Evolutionary conservation across 1,140 invertebrate genomes (phyloP), one percentile per base, ranked within the genome.

Genomic region (Probaryconus sp.): DNA sequence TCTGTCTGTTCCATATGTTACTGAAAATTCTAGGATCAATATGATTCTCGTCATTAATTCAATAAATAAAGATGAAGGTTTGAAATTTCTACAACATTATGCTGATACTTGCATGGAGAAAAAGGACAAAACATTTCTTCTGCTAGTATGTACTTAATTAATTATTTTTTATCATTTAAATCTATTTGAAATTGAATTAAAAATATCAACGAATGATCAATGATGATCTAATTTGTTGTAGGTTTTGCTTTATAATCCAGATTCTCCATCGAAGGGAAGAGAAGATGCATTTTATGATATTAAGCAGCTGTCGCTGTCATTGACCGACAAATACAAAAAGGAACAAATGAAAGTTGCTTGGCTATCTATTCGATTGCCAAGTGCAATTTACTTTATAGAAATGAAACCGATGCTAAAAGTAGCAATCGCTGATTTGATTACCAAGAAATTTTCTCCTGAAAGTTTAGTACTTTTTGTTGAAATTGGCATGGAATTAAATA

Each of bases 1-100:
- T 30, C 89, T 97, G 5, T 91, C 94, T 2, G 93, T 95, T 80
- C 95, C 96, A 1, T 97, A 97, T 85, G 95, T 97, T 1, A 98
- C 95, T 0, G 96, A 98, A 89, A 95, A 93, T 80, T 91, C 92
- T 2, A 87, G 93, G 71, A 91, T 98, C 1, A 92, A 92, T 72
- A 87, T 97, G 48, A 81, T 97, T 60, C 78, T 97, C 21, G 91
- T 92, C 0, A 85, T 94, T 0, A 86, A 89, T 67, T 85, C 87
- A 11, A 76, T 81, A 1, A 89, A 91, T 61, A 88, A 87, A 21
- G 76, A 82, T 9, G 82, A 89, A 5, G 89, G 89, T 5, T 75
- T 90, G 9, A 86, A 89, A 4, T 96, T 96, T 84, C 85, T 96
- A 9, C 87, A 91, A 33, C 86, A 90, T 56, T 96, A 94, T 83